phyloP scores from a whole-genome alignment of 2,888 invertebrate genomes.

The Eilema sororculum region DNA sequence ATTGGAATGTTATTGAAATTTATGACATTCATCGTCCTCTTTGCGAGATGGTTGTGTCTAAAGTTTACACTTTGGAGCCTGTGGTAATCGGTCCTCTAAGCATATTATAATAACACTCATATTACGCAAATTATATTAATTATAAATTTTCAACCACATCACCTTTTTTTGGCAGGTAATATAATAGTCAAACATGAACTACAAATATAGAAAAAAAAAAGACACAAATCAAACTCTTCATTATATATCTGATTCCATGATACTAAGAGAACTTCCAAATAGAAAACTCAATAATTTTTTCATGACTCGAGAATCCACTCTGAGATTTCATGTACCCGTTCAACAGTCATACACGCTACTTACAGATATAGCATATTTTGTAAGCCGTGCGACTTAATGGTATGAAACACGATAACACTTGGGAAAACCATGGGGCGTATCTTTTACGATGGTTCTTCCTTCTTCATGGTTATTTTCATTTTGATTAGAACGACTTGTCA shows the following conservation, averaged over 20 bases:
- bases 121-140: not conserved
- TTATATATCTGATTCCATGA: too few relatives aligned
- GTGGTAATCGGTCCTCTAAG: too few relatives aligned
- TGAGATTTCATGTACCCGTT: not conserved
- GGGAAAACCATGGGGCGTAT: not conserved
- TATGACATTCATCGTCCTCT: not conserved
- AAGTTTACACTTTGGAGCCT: too few relatives aligned
- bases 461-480: not conserved
- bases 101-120: too few relatives aligned
- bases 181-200: too few relatives aligned
- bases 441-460: not conserved
- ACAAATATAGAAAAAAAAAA: too few relatives aligned
- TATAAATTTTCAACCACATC: not conserved
- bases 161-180: not conserved
- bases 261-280: not conserved
- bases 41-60: too few relatives aligned
- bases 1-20: conserved; percentile 20
- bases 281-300: not conserved
- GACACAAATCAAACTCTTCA: too few relatives aligned
- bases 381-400: not conserved
- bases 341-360: not conserved
- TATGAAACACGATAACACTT: not conserved
- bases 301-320: not conserved
- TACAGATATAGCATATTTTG: not conserved
- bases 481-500: not conserved